phyloP scores from a whole-genome alignment of 1,140 invertebrate genomes.

The Rhagoletis pomonella region DNA sequence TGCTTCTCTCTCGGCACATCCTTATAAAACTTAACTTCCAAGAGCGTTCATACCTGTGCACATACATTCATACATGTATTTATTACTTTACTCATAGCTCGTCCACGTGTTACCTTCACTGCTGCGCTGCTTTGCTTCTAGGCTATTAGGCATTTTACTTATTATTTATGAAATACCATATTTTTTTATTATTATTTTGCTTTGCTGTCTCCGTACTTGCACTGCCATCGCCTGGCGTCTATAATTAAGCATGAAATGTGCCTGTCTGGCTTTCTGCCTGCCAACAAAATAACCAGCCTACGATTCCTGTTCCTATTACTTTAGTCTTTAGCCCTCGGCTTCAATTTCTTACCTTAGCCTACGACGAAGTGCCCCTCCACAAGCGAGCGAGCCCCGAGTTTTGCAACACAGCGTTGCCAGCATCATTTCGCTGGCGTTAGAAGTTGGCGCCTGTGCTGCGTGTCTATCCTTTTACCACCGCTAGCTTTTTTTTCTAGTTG shows the following conservation, averaged over 20 bases:
- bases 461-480: conserved; percentile 4
- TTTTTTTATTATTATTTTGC: conserved; percentile 4
- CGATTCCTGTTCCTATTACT: not conserved
- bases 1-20: no score
- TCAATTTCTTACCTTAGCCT: conserved; percentile 25
- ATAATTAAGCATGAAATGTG: conserved; percentile 73
- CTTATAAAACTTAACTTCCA: no score
- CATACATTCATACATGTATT: no score
- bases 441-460: conserved; percentile 34
- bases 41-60: no score
- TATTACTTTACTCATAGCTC: not conserved
- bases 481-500: conserved; percentile 33
- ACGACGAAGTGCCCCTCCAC: no score
- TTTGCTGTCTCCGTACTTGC: conserved; percentile 52
- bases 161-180: conserved; percentile 51
- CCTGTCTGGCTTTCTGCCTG: conserved; percentile 71
- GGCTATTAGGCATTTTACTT: conserved; percentile 61
- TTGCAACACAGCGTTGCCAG: not conserved
- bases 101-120: not conserved
- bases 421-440: not conserved
- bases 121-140: not conserved
- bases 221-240: conserved; percentile 71
- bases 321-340: conserved; percentile 52
- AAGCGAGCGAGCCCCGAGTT: not conserved
- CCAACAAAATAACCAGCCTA: conserved; percentile 55